Evolutionary conservation across 2,113 vertebrate genomes (phyloP).

Genomic region (Ceyx cyanopectus): DNA sequence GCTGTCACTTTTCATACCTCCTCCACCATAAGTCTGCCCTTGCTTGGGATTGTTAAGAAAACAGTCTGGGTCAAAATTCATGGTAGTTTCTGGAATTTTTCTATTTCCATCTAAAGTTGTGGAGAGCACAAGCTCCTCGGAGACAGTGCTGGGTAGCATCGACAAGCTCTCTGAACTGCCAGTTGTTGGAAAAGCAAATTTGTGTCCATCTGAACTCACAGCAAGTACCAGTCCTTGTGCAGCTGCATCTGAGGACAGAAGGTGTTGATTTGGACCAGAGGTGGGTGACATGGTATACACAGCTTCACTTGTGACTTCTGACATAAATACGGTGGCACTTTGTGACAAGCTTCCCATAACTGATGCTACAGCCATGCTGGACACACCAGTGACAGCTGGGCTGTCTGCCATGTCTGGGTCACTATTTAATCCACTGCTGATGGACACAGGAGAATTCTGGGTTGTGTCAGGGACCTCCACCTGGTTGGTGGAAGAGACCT

Average conservation of each 20-base stretch:
- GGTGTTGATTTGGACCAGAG: conserved; percentile 90
- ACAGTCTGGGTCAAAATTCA: conserved; percentile 99
- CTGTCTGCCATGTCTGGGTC: conserved; percentile 97
- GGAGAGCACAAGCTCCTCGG: conserved; percentile 95
- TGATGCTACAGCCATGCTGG: conserved; percentile 92
- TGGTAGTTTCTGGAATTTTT: conserved; percentile 95
- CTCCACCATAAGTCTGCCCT: conserved; percentile 97
- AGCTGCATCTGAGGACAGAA: conserved; percentile 90
- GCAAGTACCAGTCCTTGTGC: conserved; percentile 93
- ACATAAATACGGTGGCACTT: conserved; percentile 96
- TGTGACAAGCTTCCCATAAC: conserved; percentile 96
- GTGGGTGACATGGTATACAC: conserved; percentile 98
- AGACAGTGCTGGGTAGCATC: conserved; percentile 91
- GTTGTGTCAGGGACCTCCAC: conserved; percentile 98
- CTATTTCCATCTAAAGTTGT: conserved; percentile 92
- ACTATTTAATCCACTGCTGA: conserved; percentile 97
- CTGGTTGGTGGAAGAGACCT: conserved; percentile 98
- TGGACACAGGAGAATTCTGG: conserved; percentile 97
- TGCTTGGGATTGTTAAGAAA: conserved; percentile 99
- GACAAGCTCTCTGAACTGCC: conserved; percentile 88
- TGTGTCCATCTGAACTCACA: conserved; percentile 93
- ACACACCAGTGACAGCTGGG: conserved; percentile 93
- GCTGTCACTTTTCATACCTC: conserved; percentile 90
- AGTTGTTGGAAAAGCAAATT: conserved; percentile 92
- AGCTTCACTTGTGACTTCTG: conserved; percentile 93